Conservation (phyloP, 2,113 vertebrate genomes). For the Equus przewalskii region DNA sequence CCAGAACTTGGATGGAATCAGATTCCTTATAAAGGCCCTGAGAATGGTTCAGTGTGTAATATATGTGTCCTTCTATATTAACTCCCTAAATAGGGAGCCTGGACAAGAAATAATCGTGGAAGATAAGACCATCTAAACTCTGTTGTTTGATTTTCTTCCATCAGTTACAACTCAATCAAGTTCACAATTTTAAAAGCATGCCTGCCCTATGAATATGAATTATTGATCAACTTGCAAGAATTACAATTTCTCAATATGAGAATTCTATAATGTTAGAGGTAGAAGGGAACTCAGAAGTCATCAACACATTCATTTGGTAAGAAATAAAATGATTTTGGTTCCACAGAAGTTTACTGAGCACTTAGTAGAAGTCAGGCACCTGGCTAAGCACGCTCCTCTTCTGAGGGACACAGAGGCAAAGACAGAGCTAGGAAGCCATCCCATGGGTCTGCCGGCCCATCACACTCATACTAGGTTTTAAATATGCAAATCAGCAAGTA, state of each 20-base stretch:
- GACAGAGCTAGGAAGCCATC: background rate
- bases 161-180: constrained; percentile 3
- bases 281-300: constrained; percentile 7
- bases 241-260: constrained; percentile 14
- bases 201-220: constrained; percentile 32
- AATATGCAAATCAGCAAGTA: constrained; percentile 62
- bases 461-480: constrained; percentile 10
- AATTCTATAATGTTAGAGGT: background rate
- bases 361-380: background rate
- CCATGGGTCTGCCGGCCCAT: background rate
- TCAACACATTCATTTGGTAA: background rate
- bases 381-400: background rate
- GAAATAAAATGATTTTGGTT: background rate
- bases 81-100: background rate
- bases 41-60: background rate
- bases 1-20: background rate
- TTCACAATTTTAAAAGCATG: constrained; percentile 45
- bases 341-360: background rate
- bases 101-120: background rate
- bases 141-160: background rate
- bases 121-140: background rate
- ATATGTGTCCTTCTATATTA: background rate
- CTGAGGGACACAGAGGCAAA: background rate
- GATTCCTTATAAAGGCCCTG: background rate
- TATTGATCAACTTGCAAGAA: constrained; percentile 50